These are phyloP conservation scores for Gymnocephalus cernua DNA, from an alignment of 2,113 vertebrate species.

Conservation along the genomic window DNA sequence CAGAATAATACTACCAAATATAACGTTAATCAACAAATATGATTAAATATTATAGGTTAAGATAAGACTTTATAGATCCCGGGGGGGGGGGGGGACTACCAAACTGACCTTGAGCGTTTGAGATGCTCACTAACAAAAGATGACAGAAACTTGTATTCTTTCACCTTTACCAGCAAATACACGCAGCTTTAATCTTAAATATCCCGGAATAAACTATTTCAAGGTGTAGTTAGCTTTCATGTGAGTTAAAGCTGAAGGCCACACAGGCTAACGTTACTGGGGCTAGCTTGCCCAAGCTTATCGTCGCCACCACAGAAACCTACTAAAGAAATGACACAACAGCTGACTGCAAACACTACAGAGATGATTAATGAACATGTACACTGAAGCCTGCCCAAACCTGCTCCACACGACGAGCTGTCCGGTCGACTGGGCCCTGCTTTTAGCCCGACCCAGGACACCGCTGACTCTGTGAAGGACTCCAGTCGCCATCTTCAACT, in stretches of 20 bases:
- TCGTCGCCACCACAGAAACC: slow-evolving; percentile 2
- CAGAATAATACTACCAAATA: background rate
- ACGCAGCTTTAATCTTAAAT: background rate
- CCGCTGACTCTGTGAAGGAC: slow-evolving; percentile 84
- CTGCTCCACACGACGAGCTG: slow-evolving; percentile 72
- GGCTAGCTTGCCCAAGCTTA: slow-evolving; percentile 59
- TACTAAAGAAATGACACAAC: background rate
- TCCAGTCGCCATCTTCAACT: slow-evolving; percentile 89
- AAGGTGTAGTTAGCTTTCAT: background rate
- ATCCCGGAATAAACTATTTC: background rate
- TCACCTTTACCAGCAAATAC: slow-evolving; percentile 1
- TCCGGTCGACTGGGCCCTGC: slow-evolving; percentile 57
- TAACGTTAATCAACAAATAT: background rate
- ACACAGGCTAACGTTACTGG: slow-evolving; percentile 9
- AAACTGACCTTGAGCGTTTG: slow-evolving; percentile 74
- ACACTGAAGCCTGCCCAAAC: slow-evolving; percentile 53
- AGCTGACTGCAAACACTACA: background rate
- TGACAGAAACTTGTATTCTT: slow-evolving; percentile 40
- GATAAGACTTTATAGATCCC: background rate
- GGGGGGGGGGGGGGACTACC: background rate
- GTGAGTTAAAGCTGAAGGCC: slow-evolving; percentile 44
- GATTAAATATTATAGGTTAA: background rate
- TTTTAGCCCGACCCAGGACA: slow-evolving; percentile 75
- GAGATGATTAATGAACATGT: background rate
- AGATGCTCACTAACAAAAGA: slow-evolving; percentile 11